These are phyloP conservation scores for Formica exsecta DNA, from an alignment of 1,140 invertebrate species.

Conservation along the genomic window DNA sequence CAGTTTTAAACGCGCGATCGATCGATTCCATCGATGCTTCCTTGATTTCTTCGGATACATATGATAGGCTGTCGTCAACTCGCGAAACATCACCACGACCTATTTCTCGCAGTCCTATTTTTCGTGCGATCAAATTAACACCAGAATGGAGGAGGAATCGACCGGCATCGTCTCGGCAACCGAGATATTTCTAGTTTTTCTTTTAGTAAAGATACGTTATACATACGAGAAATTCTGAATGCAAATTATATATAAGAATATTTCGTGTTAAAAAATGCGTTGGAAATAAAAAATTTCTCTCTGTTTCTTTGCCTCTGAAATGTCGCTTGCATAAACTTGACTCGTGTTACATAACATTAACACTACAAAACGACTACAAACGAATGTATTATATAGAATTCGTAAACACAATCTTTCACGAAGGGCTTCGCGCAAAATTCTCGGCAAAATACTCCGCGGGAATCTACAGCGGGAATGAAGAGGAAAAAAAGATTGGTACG, in stretches of 20 bases:
- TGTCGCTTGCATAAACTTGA: constrained; percentile 1
- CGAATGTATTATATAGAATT: background rate
- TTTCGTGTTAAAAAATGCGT: background rate
- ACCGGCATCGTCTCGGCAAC: constrained; percentile 21
- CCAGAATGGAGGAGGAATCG: background rate
- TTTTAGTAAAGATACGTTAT: no score
- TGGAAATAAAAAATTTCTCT: background rate
- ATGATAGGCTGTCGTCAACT: background rate
- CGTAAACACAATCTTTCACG: constrained; percentile 10
- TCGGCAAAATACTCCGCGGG: background rate
- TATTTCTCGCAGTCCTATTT: constrained; percentile 23
- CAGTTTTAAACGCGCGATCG: constrained; percentile 20
- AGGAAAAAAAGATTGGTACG: background rate
- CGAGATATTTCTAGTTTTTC: constrained; percentile 31
- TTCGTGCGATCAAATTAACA: constrained; percentile 19
- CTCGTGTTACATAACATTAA: background rate
- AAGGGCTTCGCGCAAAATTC: constrained; percentile 13
- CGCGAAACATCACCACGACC: constrained; percentile 16
- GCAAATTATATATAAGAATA: background rate
- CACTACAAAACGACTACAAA: background rate
- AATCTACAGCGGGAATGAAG: background rate
- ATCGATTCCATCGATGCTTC: constrained; percentile 23
- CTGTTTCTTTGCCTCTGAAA: background rate
- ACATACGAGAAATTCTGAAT: no score
- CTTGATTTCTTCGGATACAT: constrained; percentile 31